Evolutionary conservation across 2,888 invertebrate species (phyloP).

Genomic region (Temnothorax ravouxi): DNA sequence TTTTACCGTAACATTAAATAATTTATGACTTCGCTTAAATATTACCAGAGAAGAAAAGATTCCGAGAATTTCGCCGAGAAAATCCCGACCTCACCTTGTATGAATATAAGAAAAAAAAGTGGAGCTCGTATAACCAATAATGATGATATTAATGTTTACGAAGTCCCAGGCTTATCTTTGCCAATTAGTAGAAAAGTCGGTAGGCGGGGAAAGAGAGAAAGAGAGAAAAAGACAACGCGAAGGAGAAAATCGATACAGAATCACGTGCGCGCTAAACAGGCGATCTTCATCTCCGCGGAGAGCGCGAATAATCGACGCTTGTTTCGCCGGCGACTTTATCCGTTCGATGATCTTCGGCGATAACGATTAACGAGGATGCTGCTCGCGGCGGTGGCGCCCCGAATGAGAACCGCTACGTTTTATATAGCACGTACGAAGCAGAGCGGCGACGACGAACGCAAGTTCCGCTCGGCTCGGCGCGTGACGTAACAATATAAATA

Average conservation of each 20-base stretch:
- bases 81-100: constrained; percentile 2
- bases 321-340: constrained; percentile 41
- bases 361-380: constrained; percentile 29
- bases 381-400: neutral
- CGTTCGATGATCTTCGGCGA: constrained; percentile 40
- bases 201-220: neutral
- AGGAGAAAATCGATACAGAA: constrained; percentile 38
- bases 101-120: neutral
- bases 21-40: constrained; percentile 11
- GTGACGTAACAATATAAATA: constrained; percentile 85
- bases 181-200: constrained; percentile 29
- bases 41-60: constrained; percentile 3
- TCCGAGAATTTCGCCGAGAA: neutral
- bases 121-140: constrained; percentile 2
- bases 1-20: neutral
- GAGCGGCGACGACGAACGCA: constrained; percentile 58
- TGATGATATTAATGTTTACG: constrained; percentile 48
- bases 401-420: constrained; percentile 80
- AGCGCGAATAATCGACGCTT: constrained; percentile 50
- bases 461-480: constrained; percentile 55
- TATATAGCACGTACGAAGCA: constrained; percentile 78
- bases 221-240: neutral
- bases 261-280: constrained; percentile 51
- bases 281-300: constrained; percentile 23
- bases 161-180: constrained; percentile 37